A percentile compares a stretch with the other conserved stretches of the same genome.
Conservation (phyloP, 2,797 vertebrate genomes). For the Kryptopterus vitreolus region DNA sequence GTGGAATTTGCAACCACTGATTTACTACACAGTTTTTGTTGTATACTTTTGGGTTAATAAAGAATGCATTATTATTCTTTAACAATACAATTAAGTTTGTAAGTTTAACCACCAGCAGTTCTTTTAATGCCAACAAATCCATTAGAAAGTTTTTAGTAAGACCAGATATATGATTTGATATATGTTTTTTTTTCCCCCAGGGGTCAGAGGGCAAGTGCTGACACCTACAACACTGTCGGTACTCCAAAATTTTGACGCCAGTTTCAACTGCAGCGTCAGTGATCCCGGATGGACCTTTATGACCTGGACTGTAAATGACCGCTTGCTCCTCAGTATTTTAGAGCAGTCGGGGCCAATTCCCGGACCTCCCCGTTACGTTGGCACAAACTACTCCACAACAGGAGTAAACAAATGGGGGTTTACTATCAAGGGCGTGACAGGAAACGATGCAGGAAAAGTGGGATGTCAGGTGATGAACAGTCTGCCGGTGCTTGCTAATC, state of each 20-base stretch:
- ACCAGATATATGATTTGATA: not conserved
- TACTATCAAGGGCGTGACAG: constrained; percentile 55
- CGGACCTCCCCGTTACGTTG: constrained; percentile 34
- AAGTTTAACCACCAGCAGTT: not conserved
- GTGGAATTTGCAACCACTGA: not conserved
- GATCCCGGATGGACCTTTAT: constrained; percentile 45
- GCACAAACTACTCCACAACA: constrained; percentile 42
- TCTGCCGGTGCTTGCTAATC: constrained; percentile 29
- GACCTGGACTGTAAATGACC: constrained; percentile 43
- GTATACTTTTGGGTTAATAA: not conserved
- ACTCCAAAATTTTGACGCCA: constrained; percentile 58
- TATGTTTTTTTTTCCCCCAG: constrained; percentile 43
- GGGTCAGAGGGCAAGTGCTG: constrained; percentile 49
- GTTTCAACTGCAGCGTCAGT: constrained; percentile 62
- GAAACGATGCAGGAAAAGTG: constrained; percentile 44
- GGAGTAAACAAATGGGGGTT: constrained; percentile 61
- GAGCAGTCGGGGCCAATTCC: fast-evolving
- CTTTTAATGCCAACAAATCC: not conserved
- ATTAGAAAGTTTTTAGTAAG: not conserved
- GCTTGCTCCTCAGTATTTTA: constrained; percentile 43
- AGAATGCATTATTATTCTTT: too few species aligned
- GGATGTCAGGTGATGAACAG: constrained; percentile 57
- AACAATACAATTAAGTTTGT: not conserved
- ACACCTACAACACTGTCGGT: constrained; percentile 54
- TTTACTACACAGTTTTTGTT: not conserved